These are phyloP conservation scores for Alouatta palliata DNA, from an alignment of 2,113 vertebrate species.

Conservation along the genomic window DNA sequence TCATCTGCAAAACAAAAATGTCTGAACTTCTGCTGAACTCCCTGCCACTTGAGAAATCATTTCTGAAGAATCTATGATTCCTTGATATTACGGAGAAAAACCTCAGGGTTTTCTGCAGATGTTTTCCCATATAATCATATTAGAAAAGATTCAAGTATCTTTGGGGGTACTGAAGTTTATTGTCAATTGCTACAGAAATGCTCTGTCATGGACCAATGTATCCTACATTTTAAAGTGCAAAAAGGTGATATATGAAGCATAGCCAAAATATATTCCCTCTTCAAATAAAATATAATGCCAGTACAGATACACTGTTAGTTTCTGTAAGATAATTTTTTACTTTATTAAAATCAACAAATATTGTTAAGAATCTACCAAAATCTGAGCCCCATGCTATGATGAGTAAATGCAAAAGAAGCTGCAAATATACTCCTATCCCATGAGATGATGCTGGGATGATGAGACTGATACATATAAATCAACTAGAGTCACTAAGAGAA, in stretches of 20 bases:
- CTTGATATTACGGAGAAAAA: neutral
- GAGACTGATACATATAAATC: neutral
- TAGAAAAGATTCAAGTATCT: neutral
- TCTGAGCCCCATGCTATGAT: neutral
- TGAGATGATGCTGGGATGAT: neutral
- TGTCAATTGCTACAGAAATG: slow-evolving; percentile 2
- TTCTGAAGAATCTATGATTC: neutral
- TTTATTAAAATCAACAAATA: slow-evolving; percentile 12
- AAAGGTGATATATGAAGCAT: neutral
- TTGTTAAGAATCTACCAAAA: neutral
- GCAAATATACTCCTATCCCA: neutral
- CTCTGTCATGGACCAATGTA: neutral
- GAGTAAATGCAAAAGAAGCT: neutral
- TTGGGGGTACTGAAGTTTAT: neutral
- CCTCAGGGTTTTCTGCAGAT: neutral
- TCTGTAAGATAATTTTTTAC: slow-evolving; percentile 1
- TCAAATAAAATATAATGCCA: slow-evolving; percentile 16
- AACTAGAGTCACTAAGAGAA: neutral
- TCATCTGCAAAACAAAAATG: slow-evolving; percentile 4
- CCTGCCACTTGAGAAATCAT: neutral
- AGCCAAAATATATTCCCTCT: neutral
- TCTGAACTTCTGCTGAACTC: neutral
- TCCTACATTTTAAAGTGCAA: neutral
- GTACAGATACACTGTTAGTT: neutral
- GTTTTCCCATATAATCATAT: neutral